A percentile compares a stretch with the other conserved stretches of the same genome.
Evolutionary conservation across 2,888 invertebrate genomes (phyloP).

Genomic region (Pherbina coryleti): DNA sequence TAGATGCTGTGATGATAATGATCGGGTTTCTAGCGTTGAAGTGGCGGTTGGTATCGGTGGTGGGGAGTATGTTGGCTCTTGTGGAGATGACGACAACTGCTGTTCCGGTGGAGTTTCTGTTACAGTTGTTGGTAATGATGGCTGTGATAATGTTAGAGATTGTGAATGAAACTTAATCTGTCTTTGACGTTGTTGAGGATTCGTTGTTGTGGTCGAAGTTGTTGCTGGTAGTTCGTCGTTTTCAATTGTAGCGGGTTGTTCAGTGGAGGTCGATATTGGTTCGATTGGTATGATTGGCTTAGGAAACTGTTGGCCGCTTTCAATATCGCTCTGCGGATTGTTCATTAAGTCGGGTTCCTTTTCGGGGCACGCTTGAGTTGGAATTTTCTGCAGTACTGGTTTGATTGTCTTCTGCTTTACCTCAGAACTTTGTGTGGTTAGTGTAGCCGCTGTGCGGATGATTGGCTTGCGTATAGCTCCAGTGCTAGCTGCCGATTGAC

Average conservation of each 20-base stretch:
- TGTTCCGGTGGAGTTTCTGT: conserved; percentile 18
- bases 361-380: conserved; percentile 26
- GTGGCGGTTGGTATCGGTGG: conserved; percentile 33
- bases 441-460: conserved; percentile 49
- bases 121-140: conserved; percentile 36
- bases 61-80: conserved; percentile 40
- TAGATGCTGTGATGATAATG: conserved; percentile 25
- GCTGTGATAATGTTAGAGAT: conserved; percentile 41
- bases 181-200: conserved; percentile 46
- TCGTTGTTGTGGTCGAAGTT: conserved; percentile 46
- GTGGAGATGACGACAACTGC: conserved; percentile 19
- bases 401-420: conserved; percentile 25
- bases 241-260: not conserved
- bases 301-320: conserved; percentile 65
- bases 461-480: conserved; percentile 52
- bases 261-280: conserved; percentile 24
- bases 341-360: conserved; percentile 58
- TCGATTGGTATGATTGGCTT: conserved; percentile 51
- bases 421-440: conserved; percentile 33
- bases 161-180: conserved; percentile 46
- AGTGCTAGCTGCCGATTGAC: conserved; percentile 50
- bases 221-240: conserved; percentile 8
- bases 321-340: conserved; percentile 52
- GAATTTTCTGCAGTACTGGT: conserved; percentile 20
- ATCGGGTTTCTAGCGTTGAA: conserved; percentile 38